These are phyloP conservation scores for Eudasyphora cyanicolor DNA, from an alignment of 2,888 invertebrate species.

Conservation along the genomic window DNA sequence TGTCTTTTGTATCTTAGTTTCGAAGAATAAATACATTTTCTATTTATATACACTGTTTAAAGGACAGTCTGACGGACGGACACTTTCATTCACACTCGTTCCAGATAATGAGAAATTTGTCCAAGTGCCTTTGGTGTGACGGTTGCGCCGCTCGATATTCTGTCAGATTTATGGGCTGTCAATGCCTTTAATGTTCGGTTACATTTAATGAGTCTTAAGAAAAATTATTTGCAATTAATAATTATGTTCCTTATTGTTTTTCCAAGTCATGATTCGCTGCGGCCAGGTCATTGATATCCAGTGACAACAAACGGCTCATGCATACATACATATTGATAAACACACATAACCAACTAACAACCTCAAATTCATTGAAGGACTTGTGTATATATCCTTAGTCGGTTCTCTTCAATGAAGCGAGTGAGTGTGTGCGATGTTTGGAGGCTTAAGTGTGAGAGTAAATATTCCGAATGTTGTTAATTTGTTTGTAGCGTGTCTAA, in stretches of 20 bases:
- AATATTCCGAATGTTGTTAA: slow-evolving; percentile 43
- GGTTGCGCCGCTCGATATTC: slow-evolving; percentile 26
- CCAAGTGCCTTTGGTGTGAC: not conserved
- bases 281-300: slow-evolving; percentile 61
- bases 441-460: not conserved
- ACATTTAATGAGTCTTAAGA: slow-evolving; percentile 69
- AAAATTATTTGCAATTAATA: slow-evolving; percentile 71
- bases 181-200: slow-evolving; percentile 66
- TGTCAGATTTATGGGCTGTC: slow-evolving; percentile 68
- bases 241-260: slow-evolving; percentile 69
- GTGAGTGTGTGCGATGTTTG: not conserved
- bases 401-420: not conserved
- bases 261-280: slow-evolving; percentile 12
- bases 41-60: too few relatives aligned
- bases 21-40: too few relatives aligned
- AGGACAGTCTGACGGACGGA: not conserved
- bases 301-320: slow-evolving; percentile 46
- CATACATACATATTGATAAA: not conserved
- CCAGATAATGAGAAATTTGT: slow-evolving; percentile 19
- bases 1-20: slow-evolving; percentile 19
- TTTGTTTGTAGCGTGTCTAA: slow-evolving; percentile 65
- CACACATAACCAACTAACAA: not conserved
- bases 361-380: slow-evolving; percentile 37
- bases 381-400: slow-evolving; percentile 26
- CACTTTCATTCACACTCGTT: not conserved